Evolutionary conservation across 2,113 vertebrate genomes (phyloP), one percentile per base, ranked within the genome.

Genomic region (Ophiodon elongatus): DNA sequence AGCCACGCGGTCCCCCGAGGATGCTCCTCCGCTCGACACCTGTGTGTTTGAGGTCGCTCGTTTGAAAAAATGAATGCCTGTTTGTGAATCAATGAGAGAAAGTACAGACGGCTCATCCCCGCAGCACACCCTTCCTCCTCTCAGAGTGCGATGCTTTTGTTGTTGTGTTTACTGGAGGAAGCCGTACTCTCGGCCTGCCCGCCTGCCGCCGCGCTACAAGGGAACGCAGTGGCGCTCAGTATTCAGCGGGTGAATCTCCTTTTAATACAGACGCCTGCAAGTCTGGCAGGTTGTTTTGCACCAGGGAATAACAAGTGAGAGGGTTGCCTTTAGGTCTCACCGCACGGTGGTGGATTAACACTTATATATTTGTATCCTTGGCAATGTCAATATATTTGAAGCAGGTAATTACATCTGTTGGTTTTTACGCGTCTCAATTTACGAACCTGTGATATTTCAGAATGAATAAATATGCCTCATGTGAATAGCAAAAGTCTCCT

Each of bases 21-120:
- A 80, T 33, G 43, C 25, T 8, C 47, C 25, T 74, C 31, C 63
- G 76, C 80, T 39, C 25, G 35, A 31, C 72, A 21, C 84, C 60
- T 88, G 27, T 70, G 29, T 47, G 33, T 73, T 72, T 83, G 64
- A 76, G 15, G 50, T 77, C 39, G 57, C 73, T 8, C n/a, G 69
- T 78, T 88, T 87, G 31, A 82, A 85, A 87, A 66, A 39, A n/a
- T n/a, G n/a, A 59, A 73, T 45, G 64, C 47, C 77, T 56, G 31
- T 91, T 88, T 75, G 71, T 73, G 75, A 85, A 73, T 89, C 77
- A n/a, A 21, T 70, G 57, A 66, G 78, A 75, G 47, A 31, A 56
- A 37, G 70, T 62, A 35, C 74, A 77, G 86, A 60, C 8, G 23
- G 21, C 43, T 84, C 37, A 39, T 39, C 11, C n/a, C 68, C 59